Evolutionary conservation across 2,888 invertebrate genomes (phyloP).

Genomic region (Andricus quercusramuli): DNA sequence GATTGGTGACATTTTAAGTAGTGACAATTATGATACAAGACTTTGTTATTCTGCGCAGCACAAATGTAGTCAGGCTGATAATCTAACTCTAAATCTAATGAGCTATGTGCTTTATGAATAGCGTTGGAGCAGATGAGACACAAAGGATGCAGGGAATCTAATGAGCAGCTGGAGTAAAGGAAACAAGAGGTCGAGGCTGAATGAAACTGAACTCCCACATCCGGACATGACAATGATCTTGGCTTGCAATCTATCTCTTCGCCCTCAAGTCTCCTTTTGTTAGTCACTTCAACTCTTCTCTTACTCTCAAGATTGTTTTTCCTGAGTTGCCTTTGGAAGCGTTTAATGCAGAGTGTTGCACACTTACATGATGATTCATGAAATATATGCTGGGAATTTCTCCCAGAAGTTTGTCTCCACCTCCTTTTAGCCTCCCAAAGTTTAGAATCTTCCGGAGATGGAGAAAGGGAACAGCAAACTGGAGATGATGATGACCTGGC

Average conservation of each 20-base stretch:
- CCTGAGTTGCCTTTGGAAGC: neutral
- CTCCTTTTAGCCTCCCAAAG: neutral
- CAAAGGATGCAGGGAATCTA: constrained; percentile 41
- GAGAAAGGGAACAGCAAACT: constrained; percentile 4
- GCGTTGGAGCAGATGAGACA: constrained; percentile 40
- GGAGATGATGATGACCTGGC: constrained; percentile 16
- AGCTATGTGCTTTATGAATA: constrained; percentile 42
- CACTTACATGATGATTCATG: constrained; percentile 6
- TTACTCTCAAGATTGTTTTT: neutral
- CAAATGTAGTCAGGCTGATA: constrained; percentile 33
- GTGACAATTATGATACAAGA: constrained; percentile 44
- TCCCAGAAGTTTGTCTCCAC: neutral
- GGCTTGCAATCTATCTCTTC: neutral
- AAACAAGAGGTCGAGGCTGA: neutral
- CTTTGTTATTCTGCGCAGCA: constrained; percentile 50
- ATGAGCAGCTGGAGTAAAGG: constrained; percentile 31
- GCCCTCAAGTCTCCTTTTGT: constrained; percentile 5
- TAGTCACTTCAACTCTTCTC: constrained; percentile 18
- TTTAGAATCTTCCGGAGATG: neutral
- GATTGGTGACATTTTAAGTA: constrained; percentile 51
- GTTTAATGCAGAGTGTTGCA: neutral
- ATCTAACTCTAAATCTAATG: constrained; percentile 35
- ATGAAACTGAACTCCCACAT: constrained; percentile 36
- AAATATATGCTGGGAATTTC: neutral
- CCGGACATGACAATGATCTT: constrained; percentile 52